Evolutionary conservation across 2,113 vertebrate species (phyloP).

Genomic region (Hydrochoerus hydrochaeris): DNA sequence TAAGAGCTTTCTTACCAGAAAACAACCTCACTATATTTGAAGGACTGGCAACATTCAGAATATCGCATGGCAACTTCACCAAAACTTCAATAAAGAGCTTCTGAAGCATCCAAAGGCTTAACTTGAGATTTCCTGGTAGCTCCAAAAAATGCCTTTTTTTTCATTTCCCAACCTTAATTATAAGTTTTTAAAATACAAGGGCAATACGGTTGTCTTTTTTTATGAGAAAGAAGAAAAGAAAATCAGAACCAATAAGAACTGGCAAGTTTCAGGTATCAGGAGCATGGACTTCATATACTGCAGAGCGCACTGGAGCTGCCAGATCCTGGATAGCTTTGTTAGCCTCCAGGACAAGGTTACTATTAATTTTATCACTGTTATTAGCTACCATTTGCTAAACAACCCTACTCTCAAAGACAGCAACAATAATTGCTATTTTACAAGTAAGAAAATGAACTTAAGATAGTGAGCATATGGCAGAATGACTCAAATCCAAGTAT

Average conservation of each 20-base stretch:
- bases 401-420: constrained; percentile 26
- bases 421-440: constrained; percentile 3
- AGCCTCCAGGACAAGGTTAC: background rate
- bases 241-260: background rate
- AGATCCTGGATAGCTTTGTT: background rate
- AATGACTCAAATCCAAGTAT: constrained; percentile 51
- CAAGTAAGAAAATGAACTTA: constrained; percentile 4
- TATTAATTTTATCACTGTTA: constrained; percentile 18
- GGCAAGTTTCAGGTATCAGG: background rate
- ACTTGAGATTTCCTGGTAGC: constrained; percentile 4
- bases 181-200: constrained; percentile 53
- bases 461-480: background rate
- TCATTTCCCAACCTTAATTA: constrained; percentile 18
- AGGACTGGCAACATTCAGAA: constrained; percentile 11
- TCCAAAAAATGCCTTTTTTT: constrained; percentile 1
- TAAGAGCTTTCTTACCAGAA: constrained; percentile 18
- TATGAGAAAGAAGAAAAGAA: constrained; percentile 39
- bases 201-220: background rate
- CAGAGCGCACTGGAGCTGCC: background rate
- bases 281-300: background rate
- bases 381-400: constrained; percentile 6
- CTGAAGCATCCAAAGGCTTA: constrained; percentile 31
- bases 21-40: constrained; percentile 12
- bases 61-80: background rate
- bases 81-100: constrained; percentile 24